These are phyloP conservation scores for Riptortus pedestris DNA, from an alignment of 1,140 invertebrate species.

Conservation along the genomic window DNA sequence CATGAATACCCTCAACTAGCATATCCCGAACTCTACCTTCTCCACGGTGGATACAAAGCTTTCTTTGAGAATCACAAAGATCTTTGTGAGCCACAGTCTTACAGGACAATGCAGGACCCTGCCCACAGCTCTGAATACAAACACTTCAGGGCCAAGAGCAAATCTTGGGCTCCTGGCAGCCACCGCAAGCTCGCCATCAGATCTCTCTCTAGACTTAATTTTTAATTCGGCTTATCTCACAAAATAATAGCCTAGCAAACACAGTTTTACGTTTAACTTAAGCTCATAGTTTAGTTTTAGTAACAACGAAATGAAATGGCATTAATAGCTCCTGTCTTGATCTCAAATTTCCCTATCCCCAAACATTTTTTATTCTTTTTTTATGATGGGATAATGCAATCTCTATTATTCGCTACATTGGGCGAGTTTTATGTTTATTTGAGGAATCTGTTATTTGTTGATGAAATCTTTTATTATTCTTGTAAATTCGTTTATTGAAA, in stretches of 20 bases:
- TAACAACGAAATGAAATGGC: not conserved
- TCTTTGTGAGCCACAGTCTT: conserved; percentile 65
- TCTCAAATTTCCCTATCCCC: conserved; percentile 1
- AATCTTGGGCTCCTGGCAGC: conserved; percentile 36
- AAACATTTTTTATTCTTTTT: not conserved
- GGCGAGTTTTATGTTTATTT: no score
- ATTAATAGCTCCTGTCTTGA: not conserved
- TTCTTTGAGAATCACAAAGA: conserved; percentile 66
- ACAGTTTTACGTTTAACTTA: not conserved
- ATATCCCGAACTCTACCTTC: conserved; percentile 90
- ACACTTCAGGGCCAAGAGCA: conserved; percentile 65
- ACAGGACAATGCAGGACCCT: conserved; percentile 68
- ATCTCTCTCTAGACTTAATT: conserved; percentile 13
- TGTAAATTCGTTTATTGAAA: no score
- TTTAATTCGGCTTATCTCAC: not conserved
- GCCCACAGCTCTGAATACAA: conserved; percentile 58
- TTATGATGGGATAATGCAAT: conserved; percentile 3
- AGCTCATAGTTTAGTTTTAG: no score
- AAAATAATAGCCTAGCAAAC: not conserved
- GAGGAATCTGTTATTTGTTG: no score
- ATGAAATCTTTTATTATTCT: no score
- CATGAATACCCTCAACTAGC: conserved; percentile 76
- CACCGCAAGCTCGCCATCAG: conserved; percentile 21
- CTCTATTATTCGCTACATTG: no score
- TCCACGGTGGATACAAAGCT: conserved; percentile 87